Base-by-base conservation (phyloP, 2,888 invertebrate species). In the Aphodius sticticus region DNA sequence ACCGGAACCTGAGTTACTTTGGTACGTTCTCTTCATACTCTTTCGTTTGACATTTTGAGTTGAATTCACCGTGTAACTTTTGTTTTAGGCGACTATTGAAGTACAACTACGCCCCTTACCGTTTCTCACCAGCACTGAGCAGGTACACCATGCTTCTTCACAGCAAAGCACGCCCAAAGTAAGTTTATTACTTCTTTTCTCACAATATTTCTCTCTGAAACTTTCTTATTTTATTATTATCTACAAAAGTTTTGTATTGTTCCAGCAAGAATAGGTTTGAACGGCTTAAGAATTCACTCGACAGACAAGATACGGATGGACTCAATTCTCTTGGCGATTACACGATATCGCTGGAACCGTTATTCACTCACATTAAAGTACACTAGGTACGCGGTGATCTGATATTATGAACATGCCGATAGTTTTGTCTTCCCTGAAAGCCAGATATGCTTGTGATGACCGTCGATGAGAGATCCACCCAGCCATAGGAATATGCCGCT, bases 111-210 rank as follows among this genome's bases (percentile, higher is more conserved):
- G 78, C 82, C 70, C 86, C 87, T 1, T 86, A 84, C 80, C 84
- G 88, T 79, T 88, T 88, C 83, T 84, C 87, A 53, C 87, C 88
- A 12, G 81, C 84, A 81, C 78, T 88, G 16, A 88, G 88, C 81
- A 86, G 83, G 83, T 88, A 88, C 81, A 86, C 85, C 35, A 88
- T 88, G 88, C 82, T 88, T 35, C 80, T 80, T 14, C 88, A 88
- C 80, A 86, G 85, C 79, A 88, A 87, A 78, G 86, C 86, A 80
- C 83, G 81, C 78, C 84, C 87, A 75, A 86, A 85, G 87, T 87
- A 84, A 84, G 81, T 78, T 36, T 75, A 36, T 69, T 69, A 70
- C 72, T 76, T 35, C 16, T 72, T n/a, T 70, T 69, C 16, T 70
- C 37, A 16, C 78, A 78, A 78, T 36, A n/a, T 16, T 76, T 69